Percentiles rank a stretch among this genome's conserved stretches.
phyloP scores from a whole-genome alignment of 2,888 invertebrate genomes.

The Lasius platythorax region DNA sequence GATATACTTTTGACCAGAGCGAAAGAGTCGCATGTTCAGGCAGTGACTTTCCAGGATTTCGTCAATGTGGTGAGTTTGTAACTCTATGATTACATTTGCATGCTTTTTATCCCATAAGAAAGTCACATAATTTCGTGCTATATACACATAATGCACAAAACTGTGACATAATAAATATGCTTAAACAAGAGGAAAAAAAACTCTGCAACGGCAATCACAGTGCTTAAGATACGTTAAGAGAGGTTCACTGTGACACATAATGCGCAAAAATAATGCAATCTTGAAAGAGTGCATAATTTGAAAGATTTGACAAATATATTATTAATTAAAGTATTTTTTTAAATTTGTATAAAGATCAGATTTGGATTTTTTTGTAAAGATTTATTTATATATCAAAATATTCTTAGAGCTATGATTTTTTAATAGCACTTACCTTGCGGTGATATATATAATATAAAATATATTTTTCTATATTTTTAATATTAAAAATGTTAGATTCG shows the following conservation, averaged over 20 bases:
- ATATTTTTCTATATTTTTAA: neutral
- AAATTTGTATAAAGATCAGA: slow-evolving; percentile 12
- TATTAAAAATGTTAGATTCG: neutral
- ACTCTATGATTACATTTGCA: neutral
- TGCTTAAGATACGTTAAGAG: too few species aligned
- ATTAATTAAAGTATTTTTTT: neutral
- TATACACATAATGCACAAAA: neutral
- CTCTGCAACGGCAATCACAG: too few species aligned
- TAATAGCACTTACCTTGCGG: neutral
- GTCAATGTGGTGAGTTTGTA: slow-evolving; percentile 95
- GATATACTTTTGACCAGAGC: slow-evolving; percentile 87
- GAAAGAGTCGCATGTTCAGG: slow-evolving; percentile 86
- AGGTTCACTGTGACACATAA: too few species aligned
- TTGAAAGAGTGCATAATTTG: neutral
- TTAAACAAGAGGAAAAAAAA: too few species aligned
- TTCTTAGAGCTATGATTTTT: neutral
- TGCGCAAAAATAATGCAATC: neutral
- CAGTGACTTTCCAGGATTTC: slow-evolving; percentile 97
- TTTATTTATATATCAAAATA: neutral
- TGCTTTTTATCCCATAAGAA: neutral
- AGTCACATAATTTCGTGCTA: neutral
- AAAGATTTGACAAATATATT: neutral
- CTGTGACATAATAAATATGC: too few species aligned
- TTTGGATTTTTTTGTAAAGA: neutral
- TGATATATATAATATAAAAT: neutral